Conservation (phyloP, 2,113 vertebrate species). For the Geothlypis trichas region DNA sequence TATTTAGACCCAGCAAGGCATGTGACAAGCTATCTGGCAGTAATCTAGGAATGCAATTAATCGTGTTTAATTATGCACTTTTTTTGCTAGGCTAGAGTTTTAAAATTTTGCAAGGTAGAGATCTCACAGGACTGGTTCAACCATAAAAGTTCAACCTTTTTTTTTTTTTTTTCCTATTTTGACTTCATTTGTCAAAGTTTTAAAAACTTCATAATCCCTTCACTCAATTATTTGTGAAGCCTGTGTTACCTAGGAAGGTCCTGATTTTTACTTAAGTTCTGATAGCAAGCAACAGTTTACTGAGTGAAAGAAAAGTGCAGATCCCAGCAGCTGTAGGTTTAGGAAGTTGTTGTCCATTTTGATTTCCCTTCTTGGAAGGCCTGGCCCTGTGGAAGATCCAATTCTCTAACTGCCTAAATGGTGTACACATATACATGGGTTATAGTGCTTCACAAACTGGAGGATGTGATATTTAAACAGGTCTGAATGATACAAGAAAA, state of each 20-base stretch:
- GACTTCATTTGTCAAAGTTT: background rate
- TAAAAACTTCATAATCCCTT: background rate
- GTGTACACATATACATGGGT: background rate
- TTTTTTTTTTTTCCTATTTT: background rate
- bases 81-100: background rate
- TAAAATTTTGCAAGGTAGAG: background rate
- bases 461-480: background rate
- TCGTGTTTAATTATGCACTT: background rate
- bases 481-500: background rate
- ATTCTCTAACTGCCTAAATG: background rate
- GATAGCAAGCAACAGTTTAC: background rate
- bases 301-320: background rate
- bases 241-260: background rate
- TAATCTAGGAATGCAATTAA: slow-evolving; percentile 12
- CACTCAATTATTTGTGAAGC: background rate
- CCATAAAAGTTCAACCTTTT: background rate
- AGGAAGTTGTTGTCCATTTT: background rate
- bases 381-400: background rate
- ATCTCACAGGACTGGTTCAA: background rate
- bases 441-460: background rate
- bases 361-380: background rate
- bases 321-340: background rate
- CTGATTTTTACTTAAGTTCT: background rate
- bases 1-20: background rate
- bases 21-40: background rate